Percentiles rank a stretch among this genome's conserved stretches.
phyloP scores from a whole-genome alignment of 2,888 invertebrate species.

The Hyppa rectilinea region DNA sequence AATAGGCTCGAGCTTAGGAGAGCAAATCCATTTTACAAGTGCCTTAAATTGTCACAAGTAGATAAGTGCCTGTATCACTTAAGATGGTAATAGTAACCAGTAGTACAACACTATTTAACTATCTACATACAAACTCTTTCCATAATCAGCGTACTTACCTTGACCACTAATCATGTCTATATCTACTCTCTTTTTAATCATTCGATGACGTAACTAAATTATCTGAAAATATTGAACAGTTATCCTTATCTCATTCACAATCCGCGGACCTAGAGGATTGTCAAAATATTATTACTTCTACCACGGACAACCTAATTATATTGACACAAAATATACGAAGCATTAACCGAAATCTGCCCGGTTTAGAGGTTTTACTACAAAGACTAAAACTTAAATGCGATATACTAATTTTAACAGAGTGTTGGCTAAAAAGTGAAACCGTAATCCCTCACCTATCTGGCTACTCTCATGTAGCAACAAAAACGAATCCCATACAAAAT shows the following conservation, averaged over 20 bases:
- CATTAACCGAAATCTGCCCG: constrained; percentile 1
- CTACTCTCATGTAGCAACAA: background rate
- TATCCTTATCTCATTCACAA: background rate
- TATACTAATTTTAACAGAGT: background rate
- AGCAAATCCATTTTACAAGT: background rate
- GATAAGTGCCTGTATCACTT: no score
- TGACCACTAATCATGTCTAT: background rate
- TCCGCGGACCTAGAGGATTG: background rate
- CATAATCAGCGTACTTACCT: background rate
- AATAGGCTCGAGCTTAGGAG: background rate
- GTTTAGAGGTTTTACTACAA: constrained; percentile 6
- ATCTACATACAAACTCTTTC: background rate
- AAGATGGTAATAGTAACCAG: no score
- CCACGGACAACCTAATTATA: background rate
- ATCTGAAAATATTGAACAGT: background rate
- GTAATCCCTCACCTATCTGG: constrained; percentile 15
- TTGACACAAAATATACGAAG: constrained; percentile 10
- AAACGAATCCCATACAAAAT: constrained; percentile 2
- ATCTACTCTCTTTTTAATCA: background rate
- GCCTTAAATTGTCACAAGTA: no score
- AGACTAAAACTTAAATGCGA: constrained; percentile 1
- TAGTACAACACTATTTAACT: background rate
- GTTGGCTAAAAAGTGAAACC: background rate
- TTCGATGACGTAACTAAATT: background rate
- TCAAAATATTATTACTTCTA: constrained; percentile 1